A percentile compares a stretch with the other conserved stretches of the same genome.
phyloP scores from a whole-genome alignment of 2,888 invertebrate species.

The Apodemia zela region DNA sequence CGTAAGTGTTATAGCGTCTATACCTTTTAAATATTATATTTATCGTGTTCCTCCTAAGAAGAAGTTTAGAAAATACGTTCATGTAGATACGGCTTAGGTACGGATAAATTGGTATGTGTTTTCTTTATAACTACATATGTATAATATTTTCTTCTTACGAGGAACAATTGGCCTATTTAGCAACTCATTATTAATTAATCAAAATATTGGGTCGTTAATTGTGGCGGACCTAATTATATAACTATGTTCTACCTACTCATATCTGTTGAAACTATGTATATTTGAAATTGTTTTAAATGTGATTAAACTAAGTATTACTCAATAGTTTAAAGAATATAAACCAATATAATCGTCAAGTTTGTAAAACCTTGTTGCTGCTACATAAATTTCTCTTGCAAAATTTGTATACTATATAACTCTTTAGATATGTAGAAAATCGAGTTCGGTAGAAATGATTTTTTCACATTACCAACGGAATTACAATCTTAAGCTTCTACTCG shows the following conservation, averaged over 20 bases:
- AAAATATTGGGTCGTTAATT: not conserved
- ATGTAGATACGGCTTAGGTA: slow-evolving; percentile 32
- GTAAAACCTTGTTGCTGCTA: slow-evolving; percentile 31
- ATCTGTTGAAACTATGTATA: slow-evolving; percentile 10
- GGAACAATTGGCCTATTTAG: slow-evolving; percentile 44
- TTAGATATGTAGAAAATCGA: slow-evolving; percentile 2
- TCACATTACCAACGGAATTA: not conserved
- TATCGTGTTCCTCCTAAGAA: slow-evolving; percentile 52
- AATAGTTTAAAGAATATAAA: slow-evolving; percentile 27
- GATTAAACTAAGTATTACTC: slow-evolving; percentile 14
- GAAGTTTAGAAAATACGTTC: slow-evolving; percentile 29
- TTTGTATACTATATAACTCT: slow-evolving; percentile 8
- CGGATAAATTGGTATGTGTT: slow-evolving; percentile 24
- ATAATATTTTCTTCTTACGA: slow-evolving; percentile 35
- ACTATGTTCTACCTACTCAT: slow-evolving; percentile 7
- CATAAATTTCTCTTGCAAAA: slow-evolving; percentile 25
- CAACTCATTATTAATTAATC: slow-evolving; percentile 22
- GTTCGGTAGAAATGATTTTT: slow-evolving; percentile 2
- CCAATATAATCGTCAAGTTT: slow-evolving; percentile 31
- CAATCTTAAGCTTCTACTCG: not conserved
- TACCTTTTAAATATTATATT: slow-evolving; percentile 60
- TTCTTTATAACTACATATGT: slow-evolving; percentile 19
- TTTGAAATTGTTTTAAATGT: slow-evolving; percentile 8
- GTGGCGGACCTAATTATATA: slow-evolving; percentile 3
- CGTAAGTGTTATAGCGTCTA: slow-evolving; percentile 75